Conservation (phyloP, 1,140 invertebrate species). For the Philotrypesis tridentata region DNA sequence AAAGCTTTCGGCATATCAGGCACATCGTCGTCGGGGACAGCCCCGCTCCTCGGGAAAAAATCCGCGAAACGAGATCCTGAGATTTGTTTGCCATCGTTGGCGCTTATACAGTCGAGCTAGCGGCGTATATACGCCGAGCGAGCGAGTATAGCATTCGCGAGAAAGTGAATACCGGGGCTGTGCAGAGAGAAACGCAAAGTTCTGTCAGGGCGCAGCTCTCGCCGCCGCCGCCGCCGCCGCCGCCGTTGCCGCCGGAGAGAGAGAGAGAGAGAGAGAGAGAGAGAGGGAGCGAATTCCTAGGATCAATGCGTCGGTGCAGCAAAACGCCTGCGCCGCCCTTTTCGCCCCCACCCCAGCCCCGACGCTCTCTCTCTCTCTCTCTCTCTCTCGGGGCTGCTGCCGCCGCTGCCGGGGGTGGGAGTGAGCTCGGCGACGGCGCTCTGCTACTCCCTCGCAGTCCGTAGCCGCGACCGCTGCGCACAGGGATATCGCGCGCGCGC, state of each 20-base stretch:
- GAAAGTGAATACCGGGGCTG: conserved; percentile 13
- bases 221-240: not conserved
- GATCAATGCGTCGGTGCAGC: conserved; percentile 71
- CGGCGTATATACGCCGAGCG: too few relatives aligned
- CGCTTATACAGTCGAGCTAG: not conserved
- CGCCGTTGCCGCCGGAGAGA: not conserved
- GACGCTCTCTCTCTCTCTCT: too few relatives aligned
- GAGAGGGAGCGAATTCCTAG: conserved; percentile 62
- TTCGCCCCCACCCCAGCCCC: not conserved
- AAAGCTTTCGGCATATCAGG: too few relatives aligned
- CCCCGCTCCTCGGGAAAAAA: too few relatives aligned
- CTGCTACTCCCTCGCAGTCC: not conserved
- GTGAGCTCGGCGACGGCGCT: not conserved
- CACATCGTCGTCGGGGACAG: too few relatives aligned
- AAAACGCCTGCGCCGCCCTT: conserved; percentile 69
- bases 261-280: not conserved
- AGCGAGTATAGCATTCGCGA: too few relatives aligned
- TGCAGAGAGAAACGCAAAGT: conserved; percentile 25
- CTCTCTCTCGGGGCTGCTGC: too few relatives aligned
- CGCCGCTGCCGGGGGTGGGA: not conserved
- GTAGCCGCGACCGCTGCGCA: not conserved
- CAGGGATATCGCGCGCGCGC: not conserved
- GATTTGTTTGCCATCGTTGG: not conserved
- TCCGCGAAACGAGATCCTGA: not conserved
- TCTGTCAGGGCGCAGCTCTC: conserved; percentile 1